Conservation (phyloP, 2,888 invertebrate species). For the Phymatocera aterrima region DNA sequence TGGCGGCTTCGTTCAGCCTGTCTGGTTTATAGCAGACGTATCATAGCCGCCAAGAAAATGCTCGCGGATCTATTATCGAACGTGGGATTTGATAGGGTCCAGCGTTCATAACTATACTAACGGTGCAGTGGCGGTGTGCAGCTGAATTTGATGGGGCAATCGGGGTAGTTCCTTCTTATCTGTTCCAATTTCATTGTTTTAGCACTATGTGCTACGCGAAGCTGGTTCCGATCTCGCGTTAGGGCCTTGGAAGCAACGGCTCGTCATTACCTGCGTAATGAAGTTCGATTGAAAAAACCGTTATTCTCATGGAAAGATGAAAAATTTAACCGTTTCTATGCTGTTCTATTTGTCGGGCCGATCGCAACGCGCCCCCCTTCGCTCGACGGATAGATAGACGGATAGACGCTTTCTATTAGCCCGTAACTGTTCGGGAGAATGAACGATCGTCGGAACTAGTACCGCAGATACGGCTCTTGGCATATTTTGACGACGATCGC, state of each 20-base stretch:
- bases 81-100: background rate
- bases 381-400: background rate
- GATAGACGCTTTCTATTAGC: too few relatives aligned
- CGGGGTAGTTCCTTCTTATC: slow-evolving; percentile 16
- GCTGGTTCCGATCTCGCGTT: background rate
- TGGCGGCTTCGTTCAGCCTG: background rate
- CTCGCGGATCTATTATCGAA: background rate
- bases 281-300: background rate
- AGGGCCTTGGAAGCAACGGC: background rate
- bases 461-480: background rate
- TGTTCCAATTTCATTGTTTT: slow-evolving; percentile 40
- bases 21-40: too few relatives aligned
- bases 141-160: slow-evolving; percentile 23
- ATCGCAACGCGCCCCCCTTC: background rate
- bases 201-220: background rate
- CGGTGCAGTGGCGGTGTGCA: background rate
- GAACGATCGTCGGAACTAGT: too few relatives aligned
- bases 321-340: background rate
- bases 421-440: too few relatives aligned
- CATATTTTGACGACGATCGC: background rate
- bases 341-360: background rate
- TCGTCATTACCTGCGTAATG: background rate
- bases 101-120: background rate
- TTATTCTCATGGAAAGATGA: background rate
- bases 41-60: background rate